phyloP scores from a whole-genome alignment of 2,888 invertebrate genomes.

The Ormyrus rosae region DNA sequence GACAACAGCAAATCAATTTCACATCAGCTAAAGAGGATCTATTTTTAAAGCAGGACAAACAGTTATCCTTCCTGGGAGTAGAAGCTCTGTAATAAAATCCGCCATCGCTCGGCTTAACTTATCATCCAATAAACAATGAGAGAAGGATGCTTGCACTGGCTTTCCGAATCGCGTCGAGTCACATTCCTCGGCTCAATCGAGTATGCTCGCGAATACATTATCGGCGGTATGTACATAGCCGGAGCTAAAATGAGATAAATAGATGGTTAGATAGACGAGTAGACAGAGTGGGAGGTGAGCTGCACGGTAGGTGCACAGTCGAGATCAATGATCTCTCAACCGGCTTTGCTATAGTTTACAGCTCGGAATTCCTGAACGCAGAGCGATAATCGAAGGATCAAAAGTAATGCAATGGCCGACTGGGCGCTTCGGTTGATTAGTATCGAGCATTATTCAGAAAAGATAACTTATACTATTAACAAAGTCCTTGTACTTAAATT shows the following conservation, averaged over 20 bases:
- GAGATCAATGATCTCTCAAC: slow-evolving; percentile 12
- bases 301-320: neutral
- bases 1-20: too few relatives aligned
- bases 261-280: neutral
- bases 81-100: too few relatives aligned
- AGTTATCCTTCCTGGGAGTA: neutral
- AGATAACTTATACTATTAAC: too few relatives aligned
- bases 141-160: neutral
- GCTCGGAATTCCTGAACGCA: slow-evolving; percentile 35
- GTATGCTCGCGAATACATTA: slow-evolving; percentile 38
- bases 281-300: neutral
- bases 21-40: too few relatives aligned
- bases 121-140: too few relatives aligned
- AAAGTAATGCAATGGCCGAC: neutral
- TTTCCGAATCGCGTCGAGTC: slow-evolving; percentile 15
- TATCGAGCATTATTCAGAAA: neutral
- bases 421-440: neutral
- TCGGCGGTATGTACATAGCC: slow-evolving; percentile 32
- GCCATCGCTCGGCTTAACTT: too few relatives aligned
- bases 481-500: too few relatives aligned
- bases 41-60: neutral
- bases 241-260: neutral
- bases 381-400: neutral
- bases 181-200: neutral
- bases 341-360: slow-evolving; percentile 19